Conservation (phyloP, 1,140 invertebrate species). For the Drosophila aff. region DNA sequence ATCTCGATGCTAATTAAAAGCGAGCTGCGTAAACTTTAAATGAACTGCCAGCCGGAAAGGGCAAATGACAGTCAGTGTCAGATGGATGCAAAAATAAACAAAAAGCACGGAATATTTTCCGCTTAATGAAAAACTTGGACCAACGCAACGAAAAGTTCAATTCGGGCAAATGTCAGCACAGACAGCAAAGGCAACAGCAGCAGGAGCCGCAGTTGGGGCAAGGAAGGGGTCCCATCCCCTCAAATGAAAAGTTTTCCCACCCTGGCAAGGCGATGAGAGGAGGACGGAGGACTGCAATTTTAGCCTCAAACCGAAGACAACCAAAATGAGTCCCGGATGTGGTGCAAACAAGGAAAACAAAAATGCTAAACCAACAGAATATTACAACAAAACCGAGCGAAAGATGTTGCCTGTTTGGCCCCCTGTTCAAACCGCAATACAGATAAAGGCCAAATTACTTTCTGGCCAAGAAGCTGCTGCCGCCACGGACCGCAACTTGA, state of each 20-base stretch:
- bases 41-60: conserved; percentile 68
- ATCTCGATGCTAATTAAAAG: conserved; percentile 72
- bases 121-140: conserved; percentile 76
- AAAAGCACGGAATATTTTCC: conserved; percentile 41
- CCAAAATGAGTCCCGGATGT: conserved; percentile 78
- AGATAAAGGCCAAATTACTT: conserved; percentile 83
- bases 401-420: conserved; percentile 37
- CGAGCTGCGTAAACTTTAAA: conserved; percentile 69
- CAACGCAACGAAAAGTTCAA: conserved; percentile 56
- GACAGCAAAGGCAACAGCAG: conserved; percentile 59
- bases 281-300: conserved; percentile 37
- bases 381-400: conserved; percentile 49
- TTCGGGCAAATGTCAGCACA: conserved; percentile 62
- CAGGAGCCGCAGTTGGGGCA: neutral
- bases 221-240: neutral
- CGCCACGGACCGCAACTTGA: conserved; percentile 67
- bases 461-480: conserved; percentile 73
- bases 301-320: conserved; percentile 47
- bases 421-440: conserved; percentile 78
- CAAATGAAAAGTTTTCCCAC: conserved; percentile 47
- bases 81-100: conserved; percentile 45
- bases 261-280: conserved; percentile 5
- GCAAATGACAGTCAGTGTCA: conserved; percentile 65
- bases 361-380: conserved; percentile 67
- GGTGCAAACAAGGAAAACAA: conserved; percentile 60